Evolutionary conservation across 2,113 vertebrate genomes (phyloP).

Genomic region (Columbina picui): DNA sequence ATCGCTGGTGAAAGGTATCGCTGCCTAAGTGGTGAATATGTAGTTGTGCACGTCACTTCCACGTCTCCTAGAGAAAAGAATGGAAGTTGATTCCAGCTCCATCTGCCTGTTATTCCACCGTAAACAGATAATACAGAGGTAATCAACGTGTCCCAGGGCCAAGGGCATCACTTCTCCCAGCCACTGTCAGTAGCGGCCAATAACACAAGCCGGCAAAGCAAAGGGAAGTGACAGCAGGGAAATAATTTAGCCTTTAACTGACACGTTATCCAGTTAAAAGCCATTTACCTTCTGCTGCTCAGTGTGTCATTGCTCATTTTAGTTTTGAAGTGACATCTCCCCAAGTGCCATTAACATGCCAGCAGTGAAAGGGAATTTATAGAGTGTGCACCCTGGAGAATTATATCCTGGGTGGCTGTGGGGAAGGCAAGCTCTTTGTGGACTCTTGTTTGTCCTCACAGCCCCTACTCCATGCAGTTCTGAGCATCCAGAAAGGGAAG

Average conservation of each 20-base stretch:
- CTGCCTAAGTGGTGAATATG: fast-evolving
- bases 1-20: not conserved
- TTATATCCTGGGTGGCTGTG: not conserved
- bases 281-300: conserved; percentile 73
- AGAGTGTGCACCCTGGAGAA: not conserved
- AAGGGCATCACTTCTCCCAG: conserved; percentile 37
- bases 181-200: conserved; percentile 21
- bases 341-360: conserved; percentile 23
- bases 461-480: not conserved
- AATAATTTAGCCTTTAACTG: conserved; percentile 72
- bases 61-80: not conserved
- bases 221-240: conserved; percentile 70
- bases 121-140: not conserved
- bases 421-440: not conserved
- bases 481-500: not conserved
- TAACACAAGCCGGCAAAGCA: not conserved
- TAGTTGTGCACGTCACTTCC: not conserved
- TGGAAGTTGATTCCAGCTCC: not conserved
- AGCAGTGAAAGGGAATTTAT: not conserved
- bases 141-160: conserved; percentile 25
- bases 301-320: conserved; percentile 62
- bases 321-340: conserved; percentile 60
- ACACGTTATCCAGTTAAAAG: conserved; percentile 73
- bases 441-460: not conserved
- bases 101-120: not conserved